Conservation (phyloP, 2,113 vertebrate genomes). For the Forbesichthys agassizii region DNA sequence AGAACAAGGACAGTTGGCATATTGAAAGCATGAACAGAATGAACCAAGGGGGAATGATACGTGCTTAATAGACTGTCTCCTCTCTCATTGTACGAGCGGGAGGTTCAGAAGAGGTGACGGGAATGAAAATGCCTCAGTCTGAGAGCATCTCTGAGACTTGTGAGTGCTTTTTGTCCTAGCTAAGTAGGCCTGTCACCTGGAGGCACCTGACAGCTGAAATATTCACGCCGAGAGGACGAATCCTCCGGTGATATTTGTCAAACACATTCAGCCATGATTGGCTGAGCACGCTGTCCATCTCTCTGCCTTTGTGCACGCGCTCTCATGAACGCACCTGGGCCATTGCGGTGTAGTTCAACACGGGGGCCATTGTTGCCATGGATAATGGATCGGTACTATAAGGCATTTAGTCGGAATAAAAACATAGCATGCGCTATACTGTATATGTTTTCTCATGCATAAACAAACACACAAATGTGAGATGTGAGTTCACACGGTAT, state of each 20-base stretch:
- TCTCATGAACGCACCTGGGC: constrained; percentile 4
- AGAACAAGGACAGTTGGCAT: constrained; percentile 20
- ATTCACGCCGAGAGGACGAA: too few relatives aligned
- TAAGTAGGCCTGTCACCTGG: constrained; percentile 2
- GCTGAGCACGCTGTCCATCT: constrained; percentile 9
- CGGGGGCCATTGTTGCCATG: not conserved
- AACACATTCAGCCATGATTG: constrained; percentile 3
- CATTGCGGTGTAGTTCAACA: not conserved
- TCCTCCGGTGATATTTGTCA: not conserved
- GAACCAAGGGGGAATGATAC: not conserved
- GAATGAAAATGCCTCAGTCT: not conserved
- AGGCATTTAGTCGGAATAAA: constrained; percentile 12
- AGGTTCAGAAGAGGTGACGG: not conserved
- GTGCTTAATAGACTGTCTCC: constrained; percentile 22
- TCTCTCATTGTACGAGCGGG: constrained; percentile 31
- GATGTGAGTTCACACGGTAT: constrained; percentile 23
- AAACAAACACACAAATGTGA: not conserved
- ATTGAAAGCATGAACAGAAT: constrained; percentile 25
- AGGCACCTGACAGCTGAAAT: not conserved
- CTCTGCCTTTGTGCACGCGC: not conserved
- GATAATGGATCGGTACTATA: constrained; percentile 15
- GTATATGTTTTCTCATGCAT: not conserved
- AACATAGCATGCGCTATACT: constrained; percentile 42
- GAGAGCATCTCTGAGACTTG: not conserved
- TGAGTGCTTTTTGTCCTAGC: not conserved